These are phyloP conservation scores for Coptodon bakossiorum DNA, from an alignment of 2,113 vertebrate species.

Conservation along the genomic window DNA sequence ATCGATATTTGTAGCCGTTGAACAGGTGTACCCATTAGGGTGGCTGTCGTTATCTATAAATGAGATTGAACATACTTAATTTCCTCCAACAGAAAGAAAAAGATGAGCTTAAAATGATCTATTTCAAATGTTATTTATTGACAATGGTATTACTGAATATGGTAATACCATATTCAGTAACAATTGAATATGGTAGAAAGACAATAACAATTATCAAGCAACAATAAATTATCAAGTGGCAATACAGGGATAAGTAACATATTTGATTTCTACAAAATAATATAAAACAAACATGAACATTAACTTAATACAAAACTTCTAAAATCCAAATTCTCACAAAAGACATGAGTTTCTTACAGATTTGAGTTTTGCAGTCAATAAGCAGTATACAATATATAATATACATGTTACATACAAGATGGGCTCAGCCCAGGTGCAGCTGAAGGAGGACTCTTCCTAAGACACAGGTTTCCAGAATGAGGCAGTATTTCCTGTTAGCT, in stretches of 20 bases:
- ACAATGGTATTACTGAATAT: background rate
- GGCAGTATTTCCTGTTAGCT: background rate
- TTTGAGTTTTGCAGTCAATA: constrained; percentile 14
- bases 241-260: background rate
- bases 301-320: constrained; percentile 43
- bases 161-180: background rate
- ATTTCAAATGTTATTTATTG: constrained; percentile 47
- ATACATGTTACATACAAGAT: constrained; percentile 4
- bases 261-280: constrained; percentile 9
- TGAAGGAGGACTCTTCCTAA: background rate
- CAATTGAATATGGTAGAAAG: constrained; percentile 7
- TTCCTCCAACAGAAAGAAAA: background rate
- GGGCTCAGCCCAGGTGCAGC: background rate
- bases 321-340: background rate
- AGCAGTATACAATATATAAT: constrained; percentile 14
- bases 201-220: constrained; percentile 16
- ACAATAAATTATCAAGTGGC: constrained; percentile 52
- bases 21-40: background rate
- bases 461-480: background rate
- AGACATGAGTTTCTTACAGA: background rate
- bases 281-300: constrained; percentile 57
- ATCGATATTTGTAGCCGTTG: background rate
- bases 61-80: background rate
- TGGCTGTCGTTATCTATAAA: background rate
- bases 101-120: background rate